Evolutionary conservation across 2,797 vertebrate genomes (phyloP), one percentile per base, ranked within the genome.

Genomic region (Melopsittacus undulatus): DNA sequence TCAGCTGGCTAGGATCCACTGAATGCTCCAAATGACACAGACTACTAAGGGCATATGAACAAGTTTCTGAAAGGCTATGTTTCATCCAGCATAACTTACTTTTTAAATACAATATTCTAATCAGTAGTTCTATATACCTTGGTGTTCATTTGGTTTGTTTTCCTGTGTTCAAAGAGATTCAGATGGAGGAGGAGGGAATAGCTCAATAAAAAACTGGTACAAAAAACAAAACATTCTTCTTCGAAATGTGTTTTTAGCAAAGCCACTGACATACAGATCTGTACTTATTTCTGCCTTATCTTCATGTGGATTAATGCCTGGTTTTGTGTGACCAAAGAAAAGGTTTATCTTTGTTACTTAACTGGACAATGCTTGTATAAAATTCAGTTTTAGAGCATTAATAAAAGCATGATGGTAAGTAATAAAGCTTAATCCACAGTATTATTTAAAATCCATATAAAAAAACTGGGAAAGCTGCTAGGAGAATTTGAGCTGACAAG

Each of bases 341-440:
- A 95, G 13, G 52, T 79, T 90, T 88, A 90, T 89, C 62, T 29
- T 90, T 59, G 40, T 70, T 95, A 73, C 72, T 77, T 91, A 92
- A 83, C 48, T 64, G 62, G 82, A 85, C 64, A 89, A 87, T 62
- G 20, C 11, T 90, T 88, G 79, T 75, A 57, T 72, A 94, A 95
- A 89, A 92, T 75, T 83, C 29, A 51, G 46, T 54, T 90, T 93
- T 80, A 94, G n/a, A 74, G 59, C 52, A 49, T 76, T 83, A 95
- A 86, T 90, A 88, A 94, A 91, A 75, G 12, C 18, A 45, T 72
- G 48, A 91, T 88, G 79, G 80, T n/a, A 26, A 78, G 77, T 59
- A 91, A 59, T 94, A 94, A 95, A 95, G 63, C 30, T 94, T 94
- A 94, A 95, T 84, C 81, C 72, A 68, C 20, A 79, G 45, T 52